Conservation (phyloP, 2,888 invertebrate species). For the Hypolimnas misippus region DNA sequence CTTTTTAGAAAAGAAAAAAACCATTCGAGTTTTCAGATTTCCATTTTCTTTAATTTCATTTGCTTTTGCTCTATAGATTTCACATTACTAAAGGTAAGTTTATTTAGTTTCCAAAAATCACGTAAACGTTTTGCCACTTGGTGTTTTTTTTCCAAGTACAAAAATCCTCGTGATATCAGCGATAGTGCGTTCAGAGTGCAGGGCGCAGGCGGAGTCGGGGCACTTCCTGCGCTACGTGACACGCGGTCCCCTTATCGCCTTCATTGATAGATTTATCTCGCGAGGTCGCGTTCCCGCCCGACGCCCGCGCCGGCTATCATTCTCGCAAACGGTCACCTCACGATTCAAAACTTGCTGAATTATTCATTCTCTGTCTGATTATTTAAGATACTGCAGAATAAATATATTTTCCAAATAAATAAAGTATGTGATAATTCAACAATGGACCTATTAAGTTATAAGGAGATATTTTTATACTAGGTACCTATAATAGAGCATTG, state of each 20-base stretch:
- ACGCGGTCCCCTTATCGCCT: slow-evolving; percentile 76
- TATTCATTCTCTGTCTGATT: slow-evolving; percentile 18
- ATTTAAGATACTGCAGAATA: neutral
- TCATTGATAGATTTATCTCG: slow-evolving; percentile 82
- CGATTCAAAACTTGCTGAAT: slow-evolving; percentile 29
- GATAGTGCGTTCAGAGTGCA: slow-evolving; percentile 53
- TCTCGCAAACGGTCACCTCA: slow-evolving; percentile 34
- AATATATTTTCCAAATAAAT: neutral
- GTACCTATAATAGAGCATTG: too few relatives aligned
- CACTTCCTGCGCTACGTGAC: slow-evolving; percentile 76
- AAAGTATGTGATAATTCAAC: neutral
- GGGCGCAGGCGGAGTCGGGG: slow-evolving; percentile 66
- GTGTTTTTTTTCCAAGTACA: too few relatives aligned
- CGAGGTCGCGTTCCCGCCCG: slow-evolving; percentile 69
- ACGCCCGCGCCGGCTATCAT: slow-evolving; percentile 39
- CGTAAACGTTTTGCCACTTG: too few relatives aligned
- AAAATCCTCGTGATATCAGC: slow-evolving; percentile 50
- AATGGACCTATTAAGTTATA: neutral
- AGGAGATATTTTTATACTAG: neutral
- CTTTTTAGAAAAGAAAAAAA: too few relatives aligned
- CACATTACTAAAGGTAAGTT: too few relatives aligned
- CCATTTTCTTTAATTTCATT: too few relatives aligned
- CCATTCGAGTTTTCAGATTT: too few relatives aligned
- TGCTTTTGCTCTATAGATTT: too few relatives aligned
- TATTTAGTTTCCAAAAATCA: too few relatives aligned